These are phyloP conservation scores for Euphysa ruthae DNA, from an alignment of 30 jellyfish, hydroid and myxozoan genomes.

Conservation along the genomic window DNA sequence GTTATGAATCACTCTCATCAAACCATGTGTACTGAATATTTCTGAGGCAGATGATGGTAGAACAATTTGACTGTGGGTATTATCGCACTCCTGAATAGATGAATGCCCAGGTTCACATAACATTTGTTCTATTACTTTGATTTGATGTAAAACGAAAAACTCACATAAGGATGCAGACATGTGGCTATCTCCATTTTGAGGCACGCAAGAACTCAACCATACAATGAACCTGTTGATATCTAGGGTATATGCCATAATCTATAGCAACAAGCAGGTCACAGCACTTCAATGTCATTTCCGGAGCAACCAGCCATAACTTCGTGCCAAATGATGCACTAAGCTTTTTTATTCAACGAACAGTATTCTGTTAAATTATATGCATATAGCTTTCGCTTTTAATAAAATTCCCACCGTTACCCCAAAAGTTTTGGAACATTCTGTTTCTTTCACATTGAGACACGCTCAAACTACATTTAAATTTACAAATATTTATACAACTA, in stretches of 20 bases:
- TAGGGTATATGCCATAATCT: too few relatives aligned
- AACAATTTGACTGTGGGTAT: background rate
- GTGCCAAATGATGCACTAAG: background rate
- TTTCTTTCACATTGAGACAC: too few relatives aligned
- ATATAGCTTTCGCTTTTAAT: background rate
- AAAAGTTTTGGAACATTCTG: too few relatives aligned
- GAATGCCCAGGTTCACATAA: slow-evolving; percentile 10
- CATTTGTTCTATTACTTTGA: background rate
- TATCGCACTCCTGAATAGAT: background rate
- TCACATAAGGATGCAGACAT: background rate
- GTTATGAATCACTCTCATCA: background rate
- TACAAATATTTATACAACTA: too few relatives aligned
- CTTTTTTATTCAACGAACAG: background rate
- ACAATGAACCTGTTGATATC: background rate
- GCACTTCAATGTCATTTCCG: background rate
- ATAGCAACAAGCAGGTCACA: too few relatives aligned
- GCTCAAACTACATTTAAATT: too few relatives aligned
- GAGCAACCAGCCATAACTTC: background rate
- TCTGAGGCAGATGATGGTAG: background rate
- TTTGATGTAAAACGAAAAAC: background rate
- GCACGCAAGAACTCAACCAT: background rate
- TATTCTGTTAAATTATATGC: background rate
- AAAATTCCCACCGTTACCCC: too few relatives aligned
- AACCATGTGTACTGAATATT: background rate
- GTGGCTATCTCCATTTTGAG: background rate